Evolutionary conservation across 2,888 invertebrate species (phyloP).

Genomic region (Gymnosoma rotundatum): DNA sequence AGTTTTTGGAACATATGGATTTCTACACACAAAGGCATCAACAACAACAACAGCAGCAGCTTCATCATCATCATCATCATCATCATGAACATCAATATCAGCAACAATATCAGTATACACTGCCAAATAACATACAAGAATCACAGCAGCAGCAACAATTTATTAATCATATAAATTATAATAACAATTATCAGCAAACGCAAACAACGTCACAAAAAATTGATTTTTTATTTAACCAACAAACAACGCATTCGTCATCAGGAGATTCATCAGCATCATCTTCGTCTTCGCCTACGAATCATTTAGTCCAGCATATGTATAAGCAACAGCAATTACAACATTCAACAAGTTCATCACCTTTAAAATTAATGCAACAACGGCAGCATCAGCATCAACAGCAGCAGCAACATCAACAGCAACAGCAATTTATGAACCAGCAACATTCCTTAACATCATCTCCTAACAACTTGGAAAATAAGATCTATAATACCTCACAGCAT

Average conservation of each 20-base stretch:
- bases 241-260: constrained; percentile 50
- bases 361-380: constrained; percentile 70
- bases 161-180: constrained; percentile 38
- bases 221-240: constrained; percentile 56
- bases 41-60: constrained; percentile 71
- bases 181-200: constrained; percentile 19
- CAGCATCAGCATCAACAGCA: constrained; percentile 72
- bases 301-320: constrained; percentile 63
- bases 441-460: constrained; percentile 74
- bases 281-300: constrained; percentile 62
- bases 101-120: constrained; percentile 71
- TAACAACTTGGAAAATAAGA: constrained; percentile 67
- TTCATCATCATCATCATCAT: constrained; percentile 61
- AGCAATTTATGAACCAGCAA: constrained; percentile 71
- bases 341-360: constrained; percentile 74
- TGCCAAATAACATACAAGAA: constrained; percentile 39
- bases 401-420: constrained; percentile 70
- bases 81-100: constrained; percentile 15
- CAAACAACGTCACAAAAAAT: constrained; percentile 42
- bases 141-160: constrained; percentile 58
- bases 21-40: constrained; percentile 75
- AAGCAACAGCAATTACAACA: constrained; percentile 64
- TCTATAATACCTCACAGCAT: constrained; percentile 73
- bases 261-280: constrained; percentile 55
- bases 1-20: constrained; percentile 77